These are phyloP conservation scores for Dicranocentrus wangi DNA, from an alignment of 2,888 invertebrate species.

Conservation along the genomic window DNA sequence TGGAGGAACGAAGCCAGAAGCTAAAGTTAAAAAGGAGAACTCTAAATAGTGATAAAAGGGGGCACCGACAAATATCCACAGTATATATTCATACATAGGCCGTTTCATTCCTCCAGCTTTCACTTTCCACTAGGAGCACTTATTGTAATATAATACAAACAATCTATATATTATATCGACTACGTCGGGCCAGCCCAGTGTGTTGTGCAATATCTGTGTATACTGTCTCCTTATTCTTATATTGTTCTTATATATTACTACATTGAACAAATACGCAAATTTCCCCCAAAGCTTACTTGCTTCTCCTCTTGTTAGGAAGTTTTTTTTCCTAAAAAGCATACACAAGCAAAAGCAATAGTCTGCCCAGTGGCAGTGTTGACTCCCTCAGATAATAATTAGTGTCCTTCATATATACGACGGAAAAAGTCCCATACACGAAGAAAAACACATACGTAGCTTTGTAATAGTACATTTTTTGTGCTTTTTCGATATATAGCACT, in stretches of 20 bases:
- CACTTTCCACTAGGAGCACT: background rate
- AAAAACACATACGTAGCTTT: background rate
- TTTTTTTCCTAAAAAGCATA: background rate
- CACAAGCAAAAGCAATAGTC: background rate
- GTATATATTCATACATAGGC: background rate
- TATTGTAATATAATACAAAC: no score
- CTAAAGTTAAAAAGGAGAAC: background rate
- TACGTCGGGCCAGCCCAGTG: background rate
- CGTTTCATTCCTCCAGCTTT: constrained; percentile 15
- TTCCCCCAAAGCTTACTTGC: background rate
- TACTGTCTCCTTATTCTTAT: background rate
- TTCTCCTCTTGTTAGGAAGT: no score
- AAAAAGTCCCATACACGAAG: background rate
- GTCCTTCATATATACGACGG: constrained; percentile 34
- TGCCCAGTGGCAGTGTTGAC: constrained; percentile 6
- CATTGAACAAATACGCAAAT: background rate
- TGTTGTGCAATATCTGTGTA: background rate
- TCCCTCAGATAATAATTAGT: constrained; percentile 22
- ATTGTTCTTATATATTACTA: background rate
- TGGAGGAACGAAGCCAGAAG: background rate
- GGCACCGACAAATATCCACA: constrained; percentile 11
- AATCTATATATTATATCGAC: background rate
- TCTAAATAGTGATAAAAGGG: background rate
- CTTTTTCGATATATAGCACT: no score
- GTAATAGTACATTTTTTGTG: no score